A percentile compares a stretch with the other conserved stretches of the same genome.
Conservation (phyloP, 2,888 invertebrate genomes). For the Spilosoma lubricipeda region DNA sequence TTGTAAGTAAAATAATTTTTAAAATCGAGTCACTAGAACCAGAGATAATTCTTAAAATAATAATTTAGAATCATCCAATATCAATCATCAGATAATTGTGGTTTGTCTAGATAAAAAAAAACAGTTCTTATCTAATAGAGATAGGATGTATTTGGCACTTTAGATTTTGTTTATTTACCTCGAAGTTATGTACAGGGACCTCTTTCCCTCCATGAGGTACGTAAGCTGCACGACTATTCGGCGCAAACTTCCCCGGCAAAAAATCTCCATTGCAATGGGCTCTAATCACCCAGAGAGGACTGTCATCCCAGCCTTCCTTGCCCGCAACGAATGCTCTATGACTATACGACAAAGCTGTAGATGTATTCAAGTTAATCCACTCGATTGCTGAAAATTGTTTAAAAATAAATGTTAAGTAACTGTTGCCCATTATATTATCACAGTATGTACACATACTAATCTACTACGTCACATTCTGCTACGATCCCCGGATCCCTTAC, state of each 20-base stretch:
- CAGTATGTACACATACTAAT: too few species aligned
- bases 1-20: too few species aligned
- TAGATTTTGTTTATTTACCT: slow-evolving; percentile 59
- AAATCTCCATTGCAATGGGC: slow-evolving; percentile 76
- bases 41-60: too few species aligned
- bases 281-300: slow-evolving; percentile 79
- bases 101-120: too few species aligned
- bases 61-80: too few species aligned
- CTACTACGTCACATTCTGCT: not conserved
- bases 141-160: not conserved
- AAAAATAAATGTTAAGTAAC: not conserved
- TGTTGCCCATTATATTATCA: not conserved
- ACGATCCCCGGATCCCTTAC: not conserved
- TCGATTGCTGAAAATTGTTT: slow-evolving; percentile 49
- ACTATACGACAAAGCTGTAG: slow-evolving; percentile 59
- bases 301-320: slow-evolving; percentile 78
- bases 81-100: too few species aligned
- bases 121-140: not conserved
- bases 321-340: slow-evolving; percentile 74
- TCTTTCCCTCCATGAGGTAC: slow-evolving; percentile 74
- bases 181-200: slow-evolving; percentile 78
- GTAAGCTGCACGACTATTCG: slow-evolving; percentile 73
- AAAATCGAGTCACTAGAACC: too few species aligned
- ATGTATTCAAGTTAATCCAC: slow-evolving; percentile 71
- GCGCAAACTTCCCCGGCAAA: slow-evolving; percentile 77